phyloP scores from a whole-genome alignment of 2,113 vertebrate species.

The Phylloscopus trochiloides region DNA sequence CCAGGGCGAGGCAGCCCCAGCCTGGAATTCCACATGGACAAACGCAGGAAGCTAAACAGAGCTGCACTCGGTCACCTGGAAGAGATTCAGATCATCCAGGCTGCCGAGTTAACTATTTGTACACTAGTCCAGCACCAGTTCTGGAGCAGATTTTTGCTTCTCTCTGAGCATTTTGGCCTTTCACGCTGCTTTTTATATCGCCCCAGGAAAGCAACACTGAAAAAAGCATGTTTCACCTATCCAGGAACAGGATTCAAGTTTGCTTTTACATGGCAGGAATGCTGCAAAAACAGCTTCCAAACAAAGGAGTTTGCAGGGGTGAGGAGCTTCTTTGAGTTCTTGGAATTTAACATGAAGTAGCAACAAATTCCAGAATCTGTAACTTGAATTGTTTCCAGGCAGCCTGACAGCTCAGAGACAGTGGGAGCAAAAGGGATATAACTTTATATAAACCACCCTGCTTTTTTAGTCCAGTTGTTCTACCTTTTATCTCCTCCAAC shows the following conservation, averaged over 20 bases:
- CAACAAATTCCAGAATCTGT: neutral
- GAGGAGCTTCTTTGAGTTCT: neutral
- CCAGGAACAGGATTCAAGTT: neutral
- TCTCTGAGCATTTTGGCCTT: neutral
- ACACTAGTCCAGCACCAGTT: neutral
- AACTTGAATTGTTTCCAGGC: neutral
- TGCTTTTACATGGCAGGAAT: neutral
- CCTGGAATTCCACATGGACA: conserved; percentile 62
- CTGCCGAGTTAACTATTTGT: conserved; percentile 3
- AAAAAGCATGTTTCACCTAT: neutral
- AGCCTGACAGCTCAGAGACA: neutral
- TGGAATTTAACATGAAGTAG: neutral
- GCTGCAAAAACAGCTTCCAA: neutral
- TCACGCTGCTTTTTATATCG: neutral
- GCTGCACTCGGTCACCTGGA: conserved; percentile 44
- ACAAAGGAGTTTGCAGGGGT: neutral
- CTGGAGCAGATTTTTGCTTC: neutral
- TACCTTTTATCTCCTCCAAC: neutral
- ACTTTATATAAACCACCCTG: neutral
- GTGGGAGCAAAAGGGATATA: neutral
- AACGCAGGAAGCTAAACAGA: conserved; percentile 57
- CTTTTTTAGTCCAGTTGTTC: fast-evolving
- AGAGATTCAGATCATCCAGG: conserved; percentile 16
- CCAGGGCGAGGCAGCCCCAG: neutral
- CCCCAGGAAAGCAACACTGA: neutral